Percentiles rank a stretch among this genome's conserved stretches.
Evolutionary conservation across 2,113 vertebrate genomes (phyloP).

Genomic region (Otis tarda): DNA sequence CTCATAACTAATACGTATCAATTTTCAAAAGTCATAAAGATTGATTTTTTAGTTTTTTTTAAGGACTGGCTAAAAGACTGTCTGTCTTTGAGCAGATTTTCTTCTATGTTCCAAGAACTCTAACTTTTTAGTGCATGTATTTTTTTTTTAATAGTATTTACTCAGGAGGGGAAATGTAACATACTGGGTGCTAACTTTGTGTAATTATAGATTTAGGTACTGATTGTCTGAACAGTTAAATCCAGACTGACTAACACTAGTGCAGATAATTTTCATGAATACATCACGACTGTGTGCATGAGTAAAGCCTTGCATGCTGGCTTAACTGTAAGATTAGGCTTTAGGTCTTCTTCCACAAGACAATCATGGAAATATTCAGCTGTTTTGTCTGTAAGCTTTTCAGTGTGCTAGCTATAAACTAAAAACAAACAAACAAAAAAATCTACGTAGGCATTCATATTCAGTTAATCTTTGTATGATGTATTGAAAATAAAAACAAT

Average conservation of each 20-base stretch:
- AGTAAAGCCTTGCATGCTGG: neutral
- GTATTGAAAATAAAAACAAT: neutral
- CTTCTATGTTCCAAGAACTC: neutral
- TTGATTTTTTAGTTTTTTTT: neutral
- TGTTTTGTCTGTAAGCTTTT: neutral
- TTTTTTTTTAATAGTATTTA: neutral
- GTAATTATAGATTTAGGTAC: neutral
- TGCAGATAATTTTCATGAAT: neutral
- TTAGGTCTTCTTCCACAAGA: neutral
- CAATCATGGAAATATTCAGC: neutral
- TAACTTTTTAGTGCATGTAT: neutral
- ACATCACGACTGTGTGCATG: neutral
- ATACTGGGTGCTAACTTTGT: neutral
- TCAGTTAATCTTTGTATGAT: neutral
- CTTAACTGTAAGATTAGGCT: neutral
- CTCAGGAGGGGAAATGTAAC: neutral
- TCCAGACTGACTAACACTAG: neutral
- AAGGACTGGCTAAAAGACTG: neutral
- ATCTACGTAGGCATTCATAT: neutral
- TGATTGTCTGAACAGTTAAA: neutral
- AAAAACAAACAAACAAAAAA: neutral
- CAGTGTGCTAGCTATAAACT: neutral
- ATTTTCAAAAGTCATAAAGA: slow-evolving; percentile 27
- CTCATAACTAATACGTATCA: neutral
- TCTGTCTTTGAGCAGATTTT: neutral